Base-by-base conservation (phyloP, 2,888 invertebrate genomes). In the Tenthredo distinguenda region DNA sequence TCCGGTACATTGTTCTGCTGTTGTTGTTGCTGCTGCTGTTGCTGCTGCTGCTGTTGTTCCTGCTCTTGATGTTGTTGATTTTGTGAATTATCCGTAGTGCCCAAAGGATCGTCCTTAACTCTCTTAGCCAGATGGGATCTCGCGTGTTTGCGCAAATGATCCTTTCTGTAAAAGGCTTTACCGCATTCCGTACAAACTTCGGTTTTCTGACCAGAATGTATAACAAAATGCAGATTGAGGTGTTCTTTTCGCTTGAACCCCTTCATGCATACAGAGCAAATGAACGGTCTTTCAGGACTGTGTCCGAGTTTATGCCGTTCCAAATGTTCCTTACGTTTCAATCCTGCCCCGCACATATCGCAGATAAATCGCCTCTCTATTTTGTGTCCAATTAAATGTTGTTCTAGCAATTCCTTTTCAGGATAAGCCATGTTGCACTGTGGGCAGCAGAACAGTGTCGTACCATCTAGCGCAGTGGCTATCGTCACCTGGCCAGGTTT, bases 351-450 rank as follows among this genome's bases (percentile, higher is more conserved):
- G 91, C 97, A 97, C 77, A 97, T 96, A 88, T 96, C 96, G 91
- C 97, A 97, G 74, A 97, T 96, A 90, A 96, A 97, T 89, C 97
- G 94, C 91, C 97, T 94, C 92, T 97, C 97, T 86, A 97, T 97
- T 94, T 97, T 97, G 92, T 97, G 97, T 43, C 96, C 96, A 12
- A 96, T 95, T 55, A 97, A 94, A 92, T 97, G 97, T 91, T 96
- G 95, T 91, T 97, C 97, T n/a, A 97, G 93, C 89, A 97, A 95
- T 87, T 97, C 96, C 92, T 97, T 97, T 90, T 97, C 97, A 0
- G 97, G 96, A 92, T 97, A 97, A 0, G 97, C 97, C 96, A 97
- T 96, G 92, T 96, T 96, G 91, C 97, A 97, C 93, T 97, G 97
- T 0, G 97, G 97, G 91, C 97, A 97, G 93, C 97, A 97, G 94